phyloP scores from a whole-genome alignment of 2,888 invertebrate genomes.

The Calameuta filiformis region DNA sequence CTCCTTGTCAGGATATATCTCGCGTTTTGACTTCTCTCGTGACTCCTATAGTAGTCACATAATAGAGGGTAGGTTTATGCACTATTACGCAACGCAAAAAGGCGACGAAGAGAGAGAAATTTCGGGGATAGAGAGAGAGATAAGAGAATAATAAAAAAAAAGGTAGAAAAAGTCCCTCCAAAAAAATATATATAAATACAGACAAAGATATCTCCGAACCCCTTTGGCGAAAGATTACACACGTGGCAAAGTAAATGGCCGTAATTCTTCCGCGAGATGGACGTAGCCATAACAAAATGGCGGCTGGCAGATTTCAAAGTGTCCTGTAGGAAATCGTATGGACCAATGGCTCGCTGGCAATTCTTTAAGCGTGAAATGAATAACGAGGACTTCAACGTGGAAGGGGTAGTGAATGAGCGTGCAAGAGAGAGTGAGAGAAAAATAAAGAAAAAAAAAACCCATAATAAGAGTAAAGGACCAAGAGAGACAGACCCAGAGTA shows the following conservation, averaged over 20 bases:
- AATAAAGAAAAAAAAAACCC: neutral
- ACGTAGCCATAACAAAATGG: neutral
- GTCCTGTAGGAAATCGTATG: neutral
- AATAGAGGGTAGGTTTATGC: neutral
- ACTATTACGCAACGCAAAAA: neutral
- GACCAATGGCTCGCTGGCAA: slow-evolving; percentile 40
- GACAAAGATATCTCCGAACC: neutral
- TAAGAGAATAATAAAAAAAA: neutral
- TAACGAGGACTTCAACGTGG: slow-evolving; percentile 57
- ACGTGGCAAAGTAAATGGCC: neutral
- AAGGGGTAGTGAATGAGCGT: neutral
- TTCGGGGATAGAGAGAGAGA: neutral
- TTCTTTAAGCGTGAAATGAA: slow-evolving; percentile 64
- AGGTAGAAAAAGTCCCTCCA: neutral
- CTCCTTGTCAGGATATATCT: neutral
- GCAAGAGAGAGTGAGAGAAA: slow-evolving; percentile 25
- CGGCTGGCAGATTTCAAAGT: neutral
- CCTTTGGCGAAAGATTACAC: neutral
- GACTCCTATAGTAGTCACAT: neutral
- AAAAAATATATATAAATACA: neutral
- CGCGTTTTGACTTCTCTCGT: neutral
- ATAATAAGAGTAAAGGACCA: neutral
- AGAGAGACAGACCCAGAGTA: neutral
- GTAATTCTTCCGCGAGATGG: neutral
- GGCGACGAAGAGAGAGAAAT: neutral